Evolutionary conservation across 1,140 invertebrate genomes (phyloP).

Genomic region (Drosophila quadrilineata): DNA sequence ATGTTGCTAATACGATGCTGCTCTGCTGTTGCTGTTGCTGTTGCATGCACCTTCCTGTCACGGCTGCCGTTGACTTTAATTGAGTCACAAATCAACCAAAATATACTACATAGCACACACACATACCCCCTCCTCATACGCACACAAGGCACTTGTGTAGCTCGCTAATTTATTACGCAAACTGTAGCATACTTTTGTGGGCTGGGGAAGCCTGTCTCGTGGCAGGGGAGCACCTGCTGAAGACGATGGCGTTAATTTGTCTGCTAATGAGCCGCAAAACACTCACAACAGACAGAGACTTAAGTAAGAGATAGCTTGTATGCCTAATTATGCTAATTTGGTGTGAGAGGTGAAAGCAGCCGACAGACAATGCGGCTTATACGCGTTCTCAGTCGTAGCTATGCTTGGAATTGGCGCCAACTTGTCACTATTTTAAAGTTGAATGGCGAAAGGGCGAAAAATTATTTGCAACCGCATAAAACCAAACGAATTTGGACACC

Average conservation of each 20-base stretch:
- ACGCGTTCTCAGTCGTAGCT: constrained; percentile 30
- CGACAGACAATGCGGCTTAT: constrained; percentile 45
- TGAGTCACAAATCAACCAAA: constrained; percentile 81
- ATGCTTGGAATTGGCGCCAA: constrained; percentile 53
- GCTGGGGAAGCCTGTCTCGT: constrained; percentile 3
- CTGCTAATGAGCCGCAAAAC: constrained; percentile 68
- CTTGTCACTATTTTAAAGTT: constrained; percentile 17
- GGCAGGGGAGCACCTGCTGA: constrained; percentile 30
- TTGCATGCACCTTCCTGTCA: constrained; percentile 54
- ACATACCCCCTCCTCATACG: constrained; percentile 15
- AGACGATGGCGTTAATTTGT: constrained; percentile 67
- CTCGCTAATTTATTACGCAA: constrained; percentile 69
- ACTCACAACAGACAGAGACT: constrained; percentile 28
- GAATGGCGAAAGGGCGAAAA: constrained; percentile 7
- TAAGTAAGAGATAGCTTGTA: no score
- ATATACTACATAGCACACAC: constrained; percentile 68
- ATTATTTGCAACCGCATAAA: constrained; percentile 51
- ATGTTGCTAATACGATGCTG: constrained; percentile 45
- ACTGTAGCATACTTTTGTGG: constrained; percentile 69
- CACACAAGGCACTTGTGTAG: constrained; percentile 26
- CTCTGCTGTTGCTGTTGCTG: no score
- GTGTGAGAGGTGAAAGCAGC: constrained; percentile 9
- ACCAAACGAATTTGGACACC: constrained; percentile 31
- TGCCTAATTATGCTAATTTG: constrained; percentile 69
- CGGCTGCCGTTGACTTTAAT: constrained; percentile 73